These are phyloP conservation scores for Linurgus olivaceus DNA, from an alignment of 2,797 vertebrate species.

Conservation along the genomic window DNA sequence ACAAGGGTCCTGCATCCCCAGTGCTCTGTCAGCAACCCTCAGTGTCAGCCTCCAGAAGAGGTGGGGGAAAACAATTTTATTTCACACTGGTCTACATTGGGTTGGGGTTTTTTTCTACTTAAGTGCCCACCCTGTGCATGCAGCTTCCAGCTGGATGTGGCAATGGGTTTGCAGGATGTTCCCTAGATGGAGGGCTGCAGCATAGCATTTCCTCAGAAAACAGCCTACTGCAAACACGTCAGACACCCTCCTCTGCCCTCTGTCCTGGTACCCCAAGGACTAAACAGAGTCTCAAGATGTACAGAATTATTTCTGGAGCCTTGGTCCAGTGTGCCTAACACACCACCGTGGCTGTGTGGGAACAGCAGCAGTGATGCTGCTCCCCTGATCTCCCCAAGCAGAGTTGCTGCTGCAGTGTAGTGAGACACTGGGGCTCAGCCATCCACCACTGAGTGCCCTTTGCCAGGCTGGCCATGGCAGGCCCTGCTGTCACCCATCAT, in stretches of 20 bases:
- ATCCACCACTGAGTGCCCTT: background rate
- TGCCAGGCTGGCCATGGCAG: background rate
- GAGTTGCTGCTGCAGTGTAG: accelerated
- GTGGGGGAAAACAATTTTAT: background rate
- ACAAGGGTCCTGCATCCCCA: accelerated
- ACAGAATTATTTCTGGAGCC: background rate
- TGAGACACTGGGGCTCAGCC: accelerated
- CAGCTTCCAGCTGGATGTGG: background rate
- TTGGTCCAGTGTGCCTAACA: background rate
- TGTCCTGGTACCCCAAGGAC: background rate
- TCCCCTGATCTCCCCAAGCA: background rate
- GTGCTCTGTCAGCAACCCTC: background rate
- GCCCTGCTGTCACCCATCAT: background rate
- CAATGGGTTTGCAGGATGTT: background rate
- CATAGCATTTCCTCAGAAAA: background rate
- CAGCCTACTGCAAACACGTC: background rate
- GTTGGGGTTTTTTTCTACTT: accelerated
- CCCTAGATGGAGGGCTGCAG: background rate
- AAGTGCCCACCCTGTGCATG: background rate
- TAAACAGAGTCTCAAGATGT: background rate
- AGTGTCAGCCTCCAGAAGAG: background rate
- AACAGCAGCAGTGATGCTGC: accelerated
- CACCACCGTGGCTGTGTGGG: accelerated
- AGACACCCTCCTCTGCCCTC: background rate
- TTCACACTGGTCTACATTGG: background rate